Evolutionary conservation across 1,140 invertebrate genomes (phyloP).

Genomic region (Drosophila rhopaloa): DNA sequence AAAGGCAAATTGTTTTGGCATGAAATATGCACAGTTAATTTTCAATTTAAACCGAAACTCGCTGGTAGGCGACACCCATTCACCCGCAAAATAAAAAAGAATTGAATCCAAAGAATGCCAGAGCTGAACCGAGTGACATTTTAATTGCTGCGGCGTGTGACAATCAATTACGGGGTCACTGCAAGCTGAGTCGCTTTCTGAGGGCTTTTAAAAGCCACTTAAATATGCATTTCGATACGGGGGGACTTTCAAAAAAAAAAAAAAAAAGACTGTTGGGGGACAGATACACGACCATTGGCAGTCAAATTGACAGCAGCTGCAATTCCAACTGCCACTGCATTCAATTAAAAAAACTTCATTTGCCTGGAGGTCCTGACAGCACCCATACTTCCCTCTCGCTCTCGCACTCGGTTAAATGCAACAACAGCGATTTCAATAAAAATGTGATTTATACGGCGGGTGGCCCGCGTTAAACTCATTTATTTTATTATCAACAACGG

Average conservation of each 20-base stretch:
- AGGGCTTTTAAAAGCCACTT: constrained; percentile 70
- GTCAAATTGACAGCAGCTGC: constrained; percentile 65
- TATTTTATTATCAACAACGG: constrained; percentile 64
- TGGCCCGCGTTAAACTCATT: constrained; percentile 55
- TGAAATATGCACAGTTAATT: constrained; percentile 76
- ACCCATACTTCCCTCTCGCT: background rate
- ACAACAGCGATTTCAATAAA: constrained; percentile 63
- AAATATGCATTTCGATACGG: constrained; percentile 61
- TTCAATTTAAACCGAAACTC: constrained; percentile 42
- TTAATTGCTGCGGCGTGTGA: constrained; percentile 73
- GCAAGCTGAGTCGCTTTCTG: constrained; percentile 42
- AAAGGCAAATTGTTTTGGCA: constrained; percentile 65
- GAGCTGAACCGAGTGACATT: constrained; percentile 54
- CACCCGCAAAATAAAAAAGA: constrained; percentile 29
- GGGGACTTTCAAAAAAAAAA: constrained; percentile 10
- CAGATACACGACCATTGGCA: constrained; percentile 30
- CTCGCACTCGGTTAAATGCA: constrained; percentile 30
- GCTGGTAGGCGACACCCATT: constrained; percentile 26
- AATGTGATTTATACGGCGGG: constrained; percentile 48
- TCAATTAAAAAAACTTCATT: constrained; percentile 64
- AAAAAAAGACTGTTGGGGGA: background rate
- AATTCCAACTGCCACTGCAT: constrained; percentile 58
- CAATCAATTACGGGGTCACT: constrained; percentile 73
- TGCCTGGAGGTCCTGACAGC: constrained; percentile 22
- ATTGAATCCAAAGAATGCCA: constrained; percentile 17